Conservation (phyloP, 2,797 vertebrate species). For the Botia almorhae region DNA sequence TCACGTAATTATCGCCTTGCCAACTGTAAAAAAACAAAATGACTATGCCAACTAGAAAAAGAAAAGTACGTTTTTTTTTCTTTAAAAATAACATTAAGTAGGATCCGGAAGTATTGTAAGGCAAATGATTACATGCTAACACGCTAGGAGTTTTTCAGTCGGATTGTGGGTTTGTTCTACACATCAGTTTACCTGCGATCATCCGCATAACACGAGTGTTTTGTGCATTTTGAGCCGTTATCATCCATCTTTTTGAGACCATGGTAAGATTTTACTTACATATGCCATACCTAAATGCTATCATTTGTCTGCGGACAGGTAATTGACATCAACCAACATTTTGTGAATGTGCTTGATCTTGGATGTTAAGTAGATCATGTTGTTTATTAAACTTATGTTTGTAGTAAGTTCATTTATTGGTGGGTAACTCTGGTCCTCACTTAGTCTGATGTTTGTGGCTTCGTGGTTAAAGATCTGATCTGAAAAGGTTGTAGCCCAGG, state of each 20-base stretch:
- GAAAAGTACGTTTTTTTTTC: neutral
- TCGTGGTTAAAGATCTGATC: too few species aligned
- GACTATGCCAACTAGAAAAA: slow-evolving; percentile 59
- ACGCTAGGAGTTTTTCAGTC: slow-evolving; percentile 62
- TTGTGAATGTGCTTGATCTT: neutral
- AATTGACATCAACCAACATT: neutral
- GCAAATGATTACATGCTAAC: slow-evolving; percentile 53
- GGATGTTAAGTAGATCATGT: neutral
- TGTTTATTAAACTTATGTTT: too few species aligned
- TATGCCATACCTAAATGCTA: neutral
- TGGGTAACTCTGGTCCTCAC: too few species aligned
- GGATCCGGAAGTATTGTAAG: slow-evolving; percentile 10
- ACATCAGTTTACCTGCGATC: neutral
- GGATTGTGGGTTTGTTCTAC: slow-evolving; percentile 1
- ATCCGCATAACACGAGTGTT: neutral
- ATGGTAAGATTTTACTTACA: slow-evolving; percentile 66
- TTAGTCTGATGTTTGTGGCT: too few species aligned
- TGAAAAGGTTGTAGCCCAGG: too few species aligned
- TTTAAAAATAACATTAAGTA: slow-evolving; percentile 29
- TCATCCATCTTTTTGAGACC: slow-evolving; percentile 59
- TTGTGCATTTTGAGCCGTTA: neutral
- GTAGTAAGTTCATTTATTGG: too few species aligned
- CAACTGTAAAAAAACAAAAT: neutral
- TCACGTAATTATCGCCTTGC: neutral
- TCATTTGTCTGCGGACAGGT: neutral